Conservation (phyloP, 1,140 invertebrate genomes). For the Cydia strobilella region DNA sequence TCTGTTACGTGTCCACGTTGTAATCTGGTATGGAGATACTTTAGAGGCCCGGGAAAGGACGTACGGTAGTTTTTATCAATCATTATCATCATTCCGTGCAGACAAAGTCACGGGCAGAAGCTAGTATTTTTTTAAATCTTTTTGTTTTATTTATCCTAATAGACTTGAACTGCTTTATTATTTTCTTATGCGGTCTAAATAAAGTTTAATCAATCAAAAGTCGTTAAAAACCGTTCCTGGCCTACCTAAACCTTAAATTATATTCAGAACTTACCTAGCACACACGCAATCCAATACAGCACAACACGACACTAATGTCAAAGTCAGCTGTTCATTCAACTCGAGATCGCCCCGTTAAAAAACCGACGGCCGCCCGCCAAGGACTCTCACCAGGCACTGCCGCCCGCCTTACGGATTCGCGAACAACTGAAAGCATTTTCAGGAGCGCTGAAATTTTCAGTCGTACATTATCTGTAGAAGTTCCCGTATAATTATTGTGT, state of each 20-base stretch:
- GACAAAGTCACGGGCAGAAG: no score
- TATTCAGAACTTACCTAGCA: slow-evolving; percentile 34
- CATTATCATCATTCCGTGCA: no score
- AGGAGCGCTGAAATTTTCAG: slow-evolving; percentile 61
- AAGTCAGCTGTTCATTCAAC: slow-evolving; percentile 42
- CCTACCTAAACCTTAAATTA: slow-evolving; percentile 9
- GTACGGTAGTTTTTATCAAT: no score
- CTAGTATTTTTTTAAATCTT: no score
- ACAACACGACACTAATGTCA: slow-evolving; percentile 39
- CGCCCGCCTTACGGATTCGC: slow-evolving; percentile 47
- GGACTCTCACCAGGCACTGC: slow-evolving; percentile 51
- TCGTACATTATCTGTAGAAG: slow-evolving; percentile 39
- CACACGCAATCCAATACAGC: slow-evolving; percentile 23
- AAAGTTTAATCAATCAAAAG: neutral
- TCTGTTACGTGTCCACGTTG: no score
- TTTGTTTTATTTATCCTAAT: no score
- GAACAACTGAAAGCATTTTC: slow-evolving; percentile 44
- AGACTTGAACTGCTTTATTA: no score
- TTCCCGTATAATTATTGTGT: slow-evolving; percentile 35
- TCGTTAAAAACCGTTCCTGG: no score
- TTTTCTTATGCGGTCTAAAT: no score
- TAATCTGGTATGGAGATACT: no score
- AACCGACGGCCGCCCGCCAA: slow-evolving; percentile 42
- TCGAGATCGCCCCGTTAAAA: neutral
- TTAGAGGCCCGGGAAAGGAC: no score